phyloP scores from a whole-genome alignment of 2,888 invertebrate species.

The Lysandra coridon region DNA sequence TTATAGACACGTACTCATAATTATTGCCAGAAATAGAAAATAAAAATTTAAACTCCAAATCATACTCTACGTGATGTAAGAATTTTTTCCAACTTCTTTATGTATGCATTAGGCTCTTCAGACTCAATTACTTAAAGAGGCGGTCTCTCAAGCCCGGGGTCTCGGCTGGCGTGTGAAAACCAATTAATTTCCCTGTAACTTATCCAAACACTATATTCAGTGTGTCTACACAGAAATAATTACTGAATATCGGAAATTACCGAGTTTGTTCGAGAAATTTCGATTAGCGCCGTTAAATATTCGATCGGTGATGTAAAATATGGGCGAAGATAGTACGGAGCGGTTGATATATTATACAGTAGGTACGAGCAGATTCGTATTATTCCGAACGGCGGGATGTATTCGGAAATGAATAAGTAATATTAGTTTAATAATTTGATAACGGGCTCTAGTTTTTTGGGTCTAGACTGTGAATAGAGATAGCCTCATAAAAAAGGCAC shows the following conservation, averaged over 20 bases:
- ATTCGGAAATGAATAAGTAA: not conserved
- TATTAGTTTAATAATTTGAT: not conserved
- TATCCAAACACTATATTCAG: conserved; percentile 30
- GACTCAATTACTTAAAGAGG: conserved; percentile 50
- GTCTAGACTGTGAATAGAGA: not conserved
- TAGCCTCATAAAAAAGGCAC: not conserved
- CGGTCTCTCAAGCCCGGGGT: conserved; percentile 36
- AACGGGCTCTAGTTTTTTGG: not conserved
- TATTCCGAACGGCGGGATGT: not conserved
- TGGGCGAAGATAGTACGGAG: not conserved
- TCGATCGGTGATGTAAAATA: not conserved
- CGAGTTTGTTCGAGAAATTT: conserved; percentile 19
- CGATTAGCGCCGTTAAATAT: conserved; percentile 21
- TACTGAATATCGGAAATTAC: conserved; percentile 30
- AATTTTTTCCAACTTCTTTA: not conserved
- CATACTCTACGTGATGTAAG: not conserved
- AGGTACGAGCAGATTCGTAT: not conserved
- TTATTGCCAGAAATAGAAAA: too few relatives aligned
- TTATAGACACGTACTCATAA: too few relatives aligned
- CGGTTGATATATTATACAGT: not conserved
- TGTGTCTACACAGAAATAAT: conserved; percentile 33
- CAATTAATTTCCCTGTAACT: conserved; percentile 34
- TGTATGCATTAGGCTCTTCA: conserved; percentile 35
- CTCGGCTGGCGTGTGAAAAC: conserved; percentile 31
- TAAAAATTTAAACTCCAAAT: not conserved